phyloP scores from a whole-genome alignment of 2,888 invertebrate species.

The Oligia fasciuncula region DNA sequence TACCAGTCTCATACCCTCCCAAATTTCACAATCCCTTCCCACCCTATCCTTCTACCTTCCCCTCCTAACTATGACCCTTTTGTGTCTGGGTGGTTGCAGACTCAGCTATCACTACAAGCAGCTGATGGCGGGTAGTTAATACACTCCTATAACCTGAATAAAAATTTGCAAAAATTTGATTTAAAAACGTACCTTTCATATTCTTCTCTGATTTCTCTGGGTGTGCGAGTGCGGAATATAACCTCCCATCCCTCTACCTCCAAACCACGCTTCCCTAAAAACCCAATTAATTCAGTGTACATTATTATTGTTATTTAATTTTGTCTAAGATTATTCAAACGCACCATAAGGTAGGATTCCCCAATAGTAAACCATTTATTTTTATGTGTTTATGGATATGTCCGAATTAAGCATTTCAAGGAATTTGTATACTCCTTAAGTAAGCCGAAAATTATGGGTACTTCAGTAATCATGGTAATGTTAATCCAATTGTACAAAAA shows the following conservation, averaged over 20 bases:
- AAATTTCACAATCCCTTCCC: background rate
- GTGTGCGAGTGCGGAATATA: slow-evolving; percentile 97
- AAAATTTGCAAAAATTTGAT: background rate
- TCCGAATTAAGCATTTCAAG: background rate
- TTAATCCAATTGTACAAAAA: background rate
- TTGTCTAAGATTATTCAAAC: background rate
- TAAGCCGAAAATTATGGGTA: background rate
- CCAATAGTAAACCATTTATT: background rate
- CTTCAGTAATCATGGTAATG: background rate
- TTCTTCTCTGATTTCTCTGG: slow-evolving; percentile 98
- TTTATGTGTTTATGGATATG: background rate
- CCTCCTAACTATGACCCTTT: background rate
- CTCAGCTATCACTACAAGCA: background rate
- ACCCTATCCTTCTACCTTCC: background rate
- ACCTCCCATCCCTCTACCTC: slow-evolving; percentile 99
- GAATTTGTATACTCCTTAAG: background rate
- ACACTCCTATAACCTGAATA: background rate
- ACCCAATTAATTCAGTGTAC: slow-evolving; percentile 23
- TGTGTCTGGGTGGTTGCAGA: background rate
- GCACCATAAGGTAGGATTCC: background rate
- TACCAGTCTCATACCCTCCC: background rate
- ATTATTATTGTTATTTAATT: background rate
- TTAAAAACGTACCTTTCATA: slow-evolving; percentile 93
- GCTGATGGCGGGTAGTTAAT: background rate
- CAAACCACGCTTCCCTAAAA: slow-evolving; percentile 95